Conservation (phyloP, 2,797 vertebrate genomes). For the Poeciliopsis paucimaculata region DNA sequence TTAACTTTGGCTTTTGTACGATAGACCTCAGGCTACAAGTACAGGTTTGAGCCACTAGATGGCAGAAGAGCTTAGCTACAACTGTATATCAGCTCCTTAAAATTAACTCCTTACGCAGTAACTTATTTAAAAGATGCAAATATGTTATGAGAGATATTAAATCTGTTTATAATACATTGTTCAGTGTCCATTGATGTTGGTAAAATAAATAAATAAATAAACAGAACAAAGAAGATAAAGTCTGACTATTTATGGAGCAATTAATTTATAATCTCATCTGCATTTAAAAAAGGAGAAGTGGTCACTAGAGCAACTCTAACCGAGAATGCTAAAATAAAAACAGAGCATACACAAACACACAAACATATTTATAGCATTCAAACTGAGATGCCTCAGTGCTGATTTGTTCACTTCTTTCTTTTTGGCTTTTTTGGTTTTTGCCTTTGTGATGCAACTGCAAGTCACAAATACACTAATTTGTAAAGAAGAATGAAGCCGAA, state of each 20-base stretch:
- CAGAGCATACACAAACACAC: conserved; percentile 35
- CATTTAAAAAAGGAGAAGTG: conserved; percentile 27
- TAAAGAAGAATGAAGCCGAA: conserved; percentile 33
- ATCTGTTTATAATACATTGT: conserved; percentile 19
- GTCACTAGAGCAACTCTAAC: conserved; percentile 16
- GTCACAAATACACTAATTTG: conserved; percentile 54
- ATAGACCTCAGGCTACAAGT: not conserved
- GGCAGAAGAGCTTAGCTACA: conserved; percentile 27
- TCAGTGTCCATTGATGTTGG: conserved; percentile 28
- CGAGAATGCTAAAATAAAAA: conserved; percentile 1
- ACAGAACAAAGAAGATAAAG: not conserved
- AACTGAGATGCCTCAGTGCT: conserved; percentile 15
- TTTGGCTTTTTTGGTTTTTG: conserved; percentile 32
- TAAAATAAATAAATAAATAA: not conserved
- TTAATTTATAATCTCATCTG: conserved; percentile 15
- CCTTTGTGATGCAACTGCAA: conserved; percentile 51
- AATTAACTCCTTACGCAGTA: not conserved
- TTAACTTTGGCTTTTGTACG: not conserved
- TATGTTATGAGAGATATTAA: conserved; percentile 25
- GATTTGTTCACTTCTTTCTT: conserved; percentile 16
- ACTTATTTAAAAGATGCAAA: conserved; percentile 24
- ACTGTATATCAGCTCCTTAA: no score
- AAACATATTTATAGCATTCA: conserved; percentile 10
- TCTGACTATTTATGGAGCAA: conserved; percentile 29
- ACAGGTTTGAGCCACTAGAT: conserved; percentile 52